These are phyloP conservation scores for Kryptolebias marmoratus DNA, from an alignment of 2,113 vertebrate species.

Conservation along the genomic window DNA sequence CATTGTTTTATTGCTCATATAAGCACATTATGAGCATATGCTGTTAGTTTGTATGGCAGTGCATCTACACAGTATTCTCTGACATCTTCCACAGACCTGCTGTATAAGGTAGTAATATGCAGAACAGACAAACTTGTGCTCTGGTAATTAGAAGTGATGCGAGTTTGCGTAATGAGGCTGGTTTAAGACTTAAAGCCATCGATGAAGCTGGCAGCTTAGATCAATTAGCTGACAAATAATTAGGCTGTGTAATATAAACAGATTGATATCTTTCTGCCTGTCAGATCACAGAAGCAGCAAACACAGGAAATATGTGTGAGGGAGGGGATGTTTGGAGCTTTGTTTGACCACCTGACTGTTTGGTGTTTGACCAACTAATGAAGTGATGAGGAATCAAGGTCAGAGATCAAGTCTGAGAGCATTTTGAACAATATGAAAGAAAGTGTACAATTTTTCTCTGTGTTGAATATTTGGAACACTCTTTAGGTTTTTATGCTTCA, in stretches of 20 bases:
- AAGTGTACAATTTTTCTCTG: not conserved
- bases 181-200: constrained; percentile 56
- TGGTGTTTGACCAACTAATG: constrained; percentile 8
- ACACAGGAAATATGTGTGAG: not conserved
- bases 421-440: not conserved
- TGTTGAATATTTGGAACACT: not conserved
- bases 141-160: constrained; percentile 49
- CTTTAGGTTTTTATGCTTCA: not conserved
- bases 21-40: not conserved
- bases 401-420: not conserved
- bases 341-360: constrained; percentile 10
- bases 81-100: constrained; percentile 8
- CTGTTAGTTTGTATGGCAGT: too few relatives aligned
- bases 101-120: constrained; percentile 2
- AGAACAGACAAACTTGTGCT: constrained; percentile 42
- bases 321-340: not conserved
- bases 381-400: constrained; percentile 4
- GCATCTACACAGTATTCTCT: not conserved
- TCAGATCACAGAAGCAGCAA: constrained; percentile 19
- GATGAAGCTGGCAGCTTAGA: constrained; percentile 44
- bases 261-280: constrained; percentile 38
- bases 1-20: not conserved
- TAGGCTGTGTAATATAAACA: constrained; percentile 40
- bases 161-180: constrained; percentile 58
- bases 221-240: constrained; percentile 58